Evolutionary conservation across 2,888 invertebrate genomes (phyloP).

Genomic region (Pycnomerus fuliginosus): DNA sequence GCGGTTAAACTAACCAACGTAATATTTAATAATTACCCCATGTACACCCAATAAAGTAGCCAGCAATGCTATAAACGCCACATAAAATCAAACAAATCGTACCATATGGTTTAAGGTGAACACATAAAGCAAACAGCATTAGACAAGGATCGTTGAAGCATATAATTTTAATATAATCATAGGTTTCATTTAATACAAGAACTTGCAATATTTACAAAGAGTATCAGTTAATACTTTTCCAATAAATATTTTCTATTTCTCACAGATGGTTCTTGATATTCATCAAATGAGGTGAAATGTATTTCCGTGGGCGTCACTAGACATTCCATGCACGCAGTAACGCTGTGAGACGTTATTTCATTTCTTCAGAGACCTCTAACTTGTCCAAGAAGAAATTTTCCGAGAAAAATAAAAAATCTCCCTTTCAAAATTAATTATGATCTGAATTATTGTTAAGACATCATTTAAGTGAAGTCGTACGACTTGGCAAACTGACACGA

Average conservation of each 20-base stretch:
- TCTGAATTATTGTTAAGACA: slow-evolving; percentile 24
- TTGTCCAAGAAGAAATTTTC: slow-evolving; percentile 1
- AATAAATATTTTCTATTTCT: slow-evolving; percentile 34
- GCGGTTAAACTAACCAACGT: too few relatives aligned
- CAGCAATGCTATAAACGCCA: slow-evolving; percentile 28
- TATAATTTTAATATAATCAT: slow-evolving; percentile 23
- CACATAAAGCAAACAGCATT: slow-evolving; percentile 23
- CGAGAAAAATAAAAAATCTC: background rate
- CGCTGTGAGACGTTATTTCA: slow-evolving; percentile 35
- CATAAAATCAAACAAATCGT: slow-evolving; percentile 31
- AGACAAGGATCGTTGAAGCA: slow-evolving; percentile 11
- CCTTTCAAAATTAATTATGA: slow-evolving; percentile 20
- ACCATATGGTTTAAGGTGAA: slow-evolving; percentile 31
- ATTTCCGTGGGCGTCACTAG: slow-evolving; percentile 36
- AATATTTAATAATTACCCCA: slow-evolving; percentile 29
- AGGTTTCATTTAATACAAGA: slow-evolving; percentile 23
- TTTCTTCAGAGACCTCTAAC: slow-evolving; percentile 23
- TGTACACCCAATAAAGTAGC: slow-evolving; percentile 28
- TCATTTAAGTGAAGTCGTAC: slow-evolving; percentile 22
- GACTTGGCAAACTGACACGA: slow-evolving; percentile 21
- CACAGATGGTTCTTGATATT: slow-evolving; percentile 39
- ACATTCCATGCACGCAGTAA: slow-evolving; percentile 34
- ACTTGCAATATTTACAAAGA: slow-evolving; percentile 19
- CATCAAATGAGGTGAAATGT: slow-evolving; percentile 39
- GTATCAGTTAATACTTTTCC: slow-evolving; percentile 13